phyloP scores from a whole-genome alignment of 2,797 vertebrate genomes.

The Potorous gilbertii region DNA sequence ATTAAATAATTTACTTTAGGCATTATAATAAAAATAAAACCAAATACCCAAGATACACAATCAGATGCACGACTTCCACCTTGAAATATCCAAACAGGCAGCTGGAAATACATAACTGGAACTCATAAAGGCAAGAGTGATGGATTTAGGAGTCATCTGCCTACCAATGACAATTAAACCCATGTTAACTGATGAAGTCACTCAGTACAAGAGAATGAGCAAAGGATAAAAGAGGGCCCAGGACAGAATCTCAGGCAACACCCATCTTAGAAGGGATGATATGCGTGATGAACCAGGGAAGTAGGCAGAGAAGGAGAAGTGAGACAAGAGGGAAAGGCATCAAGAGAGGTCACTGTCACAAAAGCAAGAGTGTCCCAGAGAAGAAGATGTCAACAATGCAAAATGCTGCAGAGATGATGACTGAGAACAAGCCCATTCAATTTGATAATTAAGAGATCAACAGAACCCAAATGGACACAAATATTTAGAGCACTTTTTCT shows the following conservation, averaged over 20 bases:
- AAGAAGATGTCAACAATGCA: neutral
- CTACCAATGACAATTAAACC: neutral
- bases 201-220: too few relatives aligned
- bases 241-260: neutral
- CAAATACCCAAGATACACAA: neutral
- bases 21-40: neutral
- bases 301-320: too few relatives aligned
- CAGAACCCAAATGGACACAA: too few relatives aligned
- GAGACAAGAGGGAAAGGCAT: neutral
- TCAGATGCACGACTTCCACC: neutral
- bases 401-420: neutral
- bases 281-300: neutral
- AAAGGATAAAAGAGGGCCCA: neutral
- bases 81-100: neutral
- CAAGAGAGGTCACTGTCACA: neutral
- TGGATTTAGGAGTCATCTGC: neutral
- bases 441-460: neutral
- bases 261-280: neutral
- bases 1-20: neutral
- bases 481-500: too few relatives aligned
- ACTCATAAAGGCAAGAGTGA: neutral
- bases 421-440: neutral
- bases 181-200: too few relatives aligned
- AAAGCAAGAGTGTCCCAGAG: neutral
- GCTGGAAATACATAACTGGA: too few relatives aligned